Base-by-base conservation (phyloP, 1,140 invertebrate genomes). In the Hyphantria cunea region DNA sequence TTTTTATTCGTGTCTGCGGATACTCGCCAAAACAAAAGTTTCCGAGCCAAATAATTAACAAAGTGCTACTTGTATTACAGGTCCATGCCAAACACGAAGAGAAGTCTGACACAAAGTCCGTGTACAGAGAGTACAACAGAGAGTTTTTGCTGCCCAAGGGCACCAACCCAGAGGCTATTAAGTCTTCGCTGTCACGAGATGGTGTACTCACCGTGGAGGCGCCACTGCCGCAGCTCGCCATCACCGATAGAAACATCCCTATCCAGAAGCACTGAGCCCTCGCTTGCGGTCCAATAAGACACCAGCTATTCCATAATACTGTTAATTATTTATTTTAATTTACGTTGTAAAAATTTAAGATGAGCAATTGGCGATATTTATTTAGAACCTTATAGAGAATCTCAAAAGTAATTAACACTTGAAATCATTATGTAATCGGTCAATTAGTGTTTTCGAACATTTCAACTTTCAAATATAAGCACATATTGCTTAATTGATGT, bases 1-100 rank as follows among this genome's bases (percentile, higher is more conserved):
- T 61, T 68, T 70, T 74, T 71, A 72, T 70, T 32, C 49, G 55
- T 53, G 72, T 72, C 64, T 64, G 66, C 14, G 15, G 12, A 52
- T 25, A 51, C 58, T 9, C 17, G 17, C 17, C 17, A 25, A 25
- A 5, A 25, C 17, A 25, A 25, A 1, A 25, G 2, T 25, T 5
- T 5, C 17, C 5, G 17, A 25, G 17, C 5, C 17, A 25, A 25
- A 25, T 25, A 25, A 25, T 25, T 25, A 25, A 25, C 17, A 25
- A 25, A 25, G 17, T 25, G 17, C 17, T 41, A 45, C 25, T 60
- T 49, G 33, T 51, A 69, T 91, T 94, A 51, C 91, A 98, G 97
- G 97, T 99, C 12, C 97, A 98, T 82, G 97, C 97, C 55, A 98
- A 98, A 91, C 97, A 99, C 88, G 97, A 99, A 91, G 97, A 99